Evolutionary conservation across 2,113 vertebrate species (phyloP), one percentile per base, ranked within the genome.

Genomic region (Maccullochella peelii): DNA sequence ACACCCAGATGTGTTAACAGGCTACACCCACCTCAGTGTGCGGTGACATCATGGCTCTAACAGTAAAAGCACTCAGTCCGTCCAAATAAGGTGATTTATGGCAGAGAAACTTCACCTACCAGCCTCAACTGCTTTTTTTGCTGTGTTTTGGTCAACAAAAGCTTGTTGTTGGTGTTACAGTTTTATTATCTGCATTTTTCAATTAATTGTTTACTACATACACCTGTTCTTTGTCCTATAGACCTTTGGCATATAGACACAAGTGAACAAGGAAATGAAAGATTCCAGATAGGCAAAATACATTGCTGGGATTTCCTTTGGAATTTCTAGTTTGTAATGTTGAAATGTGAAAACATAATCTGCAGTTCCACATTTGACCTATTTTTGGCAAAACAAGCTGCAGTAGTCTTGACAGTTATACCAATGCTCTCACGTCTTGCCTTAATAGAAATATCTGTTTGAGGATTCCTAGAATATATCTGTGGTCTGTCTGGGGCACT

Each of bases 1-100:
- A 91, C 94, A 92, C 94, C 93, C 92, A 90, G 76, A 89, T 38
- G 69, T 86, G 83, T 87, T 70, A 59, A 44, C 63, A 62, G 87
- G 88, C 30, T 57, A 63, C 83, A 87, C 93, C 90, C 92, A 82
- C 84, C 57, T 63, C 52, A 52, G 61, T 58, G 59, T n/a, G 23
- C 38, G 71, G 72, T 92, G 89, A 92, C 89, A 84, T 92, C 88
- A 92, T 79, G 47, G 63, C 63, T 55, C 36, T 52, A 30, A 79
- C 55, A 57, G 79, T 86, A 72, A 75, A 87, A 71, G 7, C 79
- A 63, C 69, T 79, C 44, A 49, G 18, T 9, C 47, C 21, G 21
- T 77, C 90, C 86, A 70, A 91, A 92, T 70, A 89, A 87, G 87
- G 82, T 82, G 10, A 80, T 81, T 77, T 58, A 72, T 59, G 66